Conservation (phyloP, 2,113 vertebrate species). For the Peucedramus taeniatus region DNA sequence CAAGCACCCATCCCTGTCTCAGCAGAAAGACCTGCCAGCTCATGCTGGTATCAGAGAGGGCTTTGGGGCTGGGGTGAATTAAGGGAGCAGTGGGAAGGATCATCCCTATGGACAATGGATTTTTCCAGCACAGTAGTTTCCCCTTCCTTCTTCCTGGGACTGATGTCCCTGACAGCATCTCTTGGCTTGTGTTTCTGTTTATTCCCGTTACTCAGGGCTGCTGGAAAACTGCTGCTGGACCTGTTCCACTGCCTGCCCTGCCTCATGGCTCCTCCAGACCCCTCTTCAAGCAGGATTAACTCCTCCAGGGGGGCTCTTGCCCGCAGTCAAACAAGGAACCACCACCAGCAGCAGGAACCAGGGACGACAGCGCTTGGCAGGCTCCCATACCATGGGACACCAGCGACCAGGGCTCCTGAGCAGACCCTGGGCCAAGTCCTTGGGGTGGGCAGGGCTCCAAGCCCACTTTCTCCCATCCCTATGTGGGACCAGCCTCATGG, state of each 20-base stretch:
- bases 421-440: background rate
- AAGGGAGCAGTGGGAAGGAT: background rate
- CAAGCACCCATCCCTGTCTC: background rate
- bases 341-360: rapidly evolving
- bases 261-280: background rate
- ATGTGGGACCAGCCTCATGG: rapidly evolving
- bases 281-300: background rate
- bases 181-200: background rate
- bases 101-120: background rate
- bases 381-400: background rate
- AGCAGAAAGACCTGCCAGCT: background rate
- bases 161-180: background rate
- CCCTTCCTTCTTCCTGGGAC: background rate
- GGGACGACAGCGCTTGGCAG: rapidly evolving
- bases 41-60: background rate
- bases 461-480: rapidly evolving
- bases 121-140: background rate
- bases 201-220: background rate
- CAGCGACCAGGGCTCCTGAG: background rate
- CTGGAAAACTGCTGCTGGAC: background rate
- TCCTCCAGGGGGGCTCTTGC: background rate
- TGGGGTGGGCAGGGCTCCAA: background rate
- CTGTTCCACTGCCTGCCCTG: background rate
- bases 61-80: background rate
- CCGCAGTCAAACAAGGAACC: background rate